A percentile compares a stretch with the other conserved stretches of the same genome.
These are phyloP conservation scores for Rhinolophus sinicus DNA, from an alignment of 2,113 vertebrate species.

Conservation along the genomic window DNA sequence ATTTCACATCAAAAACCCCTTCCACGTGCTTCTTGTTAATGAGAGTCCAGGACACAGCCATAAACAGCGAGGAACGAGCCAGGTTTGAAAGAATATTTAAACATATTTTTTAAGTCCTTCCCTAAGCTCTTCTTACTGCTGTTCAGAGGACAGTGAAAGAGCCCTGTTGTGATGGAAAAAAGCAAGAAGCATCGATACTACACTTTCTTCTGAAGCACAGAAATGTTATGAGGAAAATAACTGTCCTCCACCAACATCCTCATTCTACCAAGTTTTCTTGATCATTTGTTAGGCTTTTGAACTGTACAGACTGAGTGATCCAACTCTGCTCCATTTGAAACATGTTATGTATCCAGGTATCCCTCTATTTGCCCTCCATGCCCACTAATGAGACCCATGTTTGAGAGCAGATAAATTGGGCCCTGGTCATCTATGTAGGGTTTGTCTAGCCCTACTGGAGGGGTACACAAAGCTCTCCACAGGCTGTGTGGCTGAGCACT, in stretches of 20 bases:
- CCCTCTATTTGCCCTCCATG: neutral
- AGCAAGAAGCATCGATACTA: neutral
- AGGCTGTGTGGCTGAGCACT: neutral
- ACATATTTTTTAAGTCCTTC: neutral
- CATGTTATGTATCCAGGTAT: neutral
- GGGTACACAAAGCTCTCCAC: accelerated
- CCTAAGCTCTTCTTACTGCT: neutral
- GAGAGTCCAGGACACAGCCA: neutral
- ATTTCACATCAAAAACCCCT: neutral
- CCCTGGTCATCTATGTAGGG: accelerated
- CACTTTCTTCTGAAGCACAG: neutral
- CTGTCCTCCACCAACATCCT: neutral
- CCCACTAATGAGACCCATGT: neutral
- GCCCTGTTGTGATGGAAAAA: neutral
- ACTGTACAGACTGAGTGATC: neutral
- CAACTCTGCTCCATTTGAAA: neutral
- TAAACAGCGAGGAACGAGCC: neutral
- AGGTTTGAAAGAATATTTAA: neutral
- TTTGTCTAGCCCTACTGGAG: accelerated
- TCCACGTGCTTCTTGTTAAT: neutral
- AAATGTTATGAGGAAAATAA: neutral
- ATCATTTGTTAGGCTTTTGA: neutral
- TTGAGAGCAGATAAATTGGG: neutral
- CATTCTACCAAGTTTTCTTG: neutral
- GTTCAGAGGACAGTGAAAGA: neutral